Conservation (phyloP, 2,888 invertebrate genomes). For the Netelia fuscicornis region DNA sequence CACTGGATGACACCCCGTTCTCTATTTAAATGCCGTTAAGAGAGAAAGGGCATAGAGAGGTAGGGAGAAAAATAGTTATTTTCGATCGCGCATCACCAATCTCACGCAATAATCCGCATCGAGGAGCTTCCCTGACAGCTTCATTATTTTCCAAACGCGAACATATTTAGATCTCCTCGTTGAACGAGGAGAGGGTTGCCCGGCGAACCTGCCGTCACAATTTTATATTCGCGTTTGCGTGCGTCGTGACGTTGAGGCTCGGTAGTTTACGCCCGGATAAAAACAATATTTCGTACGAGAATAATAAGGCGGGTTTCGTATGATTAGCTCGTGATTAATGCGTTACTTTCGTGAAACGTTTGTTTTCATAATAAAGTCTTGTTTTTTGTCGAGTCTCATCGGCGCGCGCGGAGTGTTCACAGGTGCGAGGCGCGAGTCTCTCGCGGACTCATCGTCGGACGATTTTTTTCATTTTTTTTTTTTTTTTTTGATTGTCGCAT, state of each 20-base stretch:
- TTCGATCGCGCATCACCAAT: constrained; percentile 38
- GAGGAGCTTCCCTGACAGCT: constrained; percentile 57
- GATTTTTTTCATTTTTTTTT: neutral
- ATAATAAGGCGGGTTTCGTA: constrained; percentile 39
- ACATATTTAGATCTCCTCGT: constrained; percentile 7
- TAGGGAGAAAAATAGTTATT: constrained; percentile 24
- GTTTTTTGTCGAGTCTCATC: constrained; percentile 34
- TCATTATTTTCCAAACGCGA: constrained; percentile 56
- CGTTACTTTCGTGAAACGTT: neutral
- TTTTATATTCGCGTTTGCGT: constrained; percentile 24
- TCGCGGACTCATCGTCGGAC: constrained; percentile 10
- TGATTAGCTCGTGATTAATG: constrained; percentile 55
- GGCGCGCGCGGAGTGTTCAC: constrained; percentile 47
- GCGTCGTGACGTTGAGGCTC: neutral
- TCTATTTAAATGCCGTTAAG: constrained; percentile 54
- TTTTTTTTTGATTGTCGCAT: neutral
- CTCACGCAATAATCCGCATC: constrained; percentile 61
- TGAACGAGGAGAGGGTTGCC: neutral
- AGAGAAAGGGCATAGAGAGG: constrained; percentile 8
- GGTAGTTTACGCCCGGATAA: neutral
- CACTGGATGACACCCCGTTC: neutral
- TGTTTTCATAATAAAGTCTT: constrained; percentile 44
- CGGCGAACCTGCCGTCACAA: constrained; percentile 20
- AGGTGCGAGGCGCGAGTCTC: constrained; percentile 63
- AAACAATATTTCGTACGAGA: constrained; percentile 35